Percentiles rank a stretch among this genome's conserved stretches.
phyloP scores from a whole-genome alignment of 2,888 invertebrate genomes.

The Pseudanteris insignis region DNA sequence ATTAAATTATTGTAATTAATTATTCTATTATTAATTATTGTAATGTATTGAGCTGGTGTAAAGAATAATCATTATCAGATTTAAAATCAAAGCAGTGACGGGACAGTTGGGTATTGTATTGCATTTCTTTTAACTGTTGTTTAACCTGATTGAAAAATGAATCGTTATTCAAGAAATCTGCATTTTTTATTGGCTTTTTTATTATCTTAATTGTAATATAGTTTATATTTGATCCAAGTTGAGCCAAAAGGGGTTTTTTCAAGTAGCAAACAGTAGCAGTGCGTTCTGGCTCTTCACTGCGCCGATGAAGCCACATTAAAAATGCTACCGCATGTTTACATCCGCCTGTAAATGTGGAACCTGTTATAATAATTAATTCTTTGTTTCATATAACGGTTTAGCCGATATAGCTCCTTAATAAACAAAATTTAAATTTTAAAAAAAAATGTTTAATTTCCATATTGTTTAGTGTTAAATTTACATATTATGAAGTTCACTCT shows the following conservation, averaged over 20 bases:
- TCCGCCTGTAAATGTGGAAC: constrained; percentile 34
- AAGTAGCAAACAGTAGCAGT: constrained; percentile 41
- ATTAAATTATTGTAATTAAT: too few species aligned
- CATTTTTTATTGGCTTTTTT: background rate
- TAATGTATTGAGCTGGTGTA: too few species aligned
- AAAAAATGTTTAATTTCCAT: too few species aligned
- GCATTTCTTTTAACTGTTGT: background rate
- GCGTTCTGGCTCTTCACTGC: constrained; percentile 43
- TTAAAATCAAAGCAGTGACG: constrained; percentile 6
- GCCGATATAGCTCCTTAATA: too few species aligned
- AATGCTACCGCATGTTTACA: constrained; percentile 42
- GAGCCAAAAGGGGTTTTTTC: constrained; percentile 37
- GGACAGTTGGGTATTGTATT: constrained; percentile 7
- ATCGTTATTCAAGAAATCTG: background rate
- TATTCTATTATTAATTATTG: too few species aligned
- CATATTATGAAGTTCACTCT: too few species aligned
- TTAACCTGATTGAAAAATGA: constrained; percentile 4
- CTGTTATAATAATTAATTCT: too few species aligned
- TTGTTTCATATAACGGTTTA: too few species aligned
- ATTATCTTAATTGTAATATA: constrained; percentile 12
- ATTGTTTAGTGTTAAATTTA: too few species aligned
- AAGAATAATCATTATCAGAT: constrained; percentile 6
- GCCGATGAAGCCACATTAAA: constrained; percentile 45
- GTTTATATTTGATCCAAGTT: constrained; percentile 28
- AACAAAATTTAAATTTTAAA: too few species aligned